Evolutionary conservation across 1,140 invertebrate species (phyloP).

Genomic region (Araneus ventricosus): DNA sequence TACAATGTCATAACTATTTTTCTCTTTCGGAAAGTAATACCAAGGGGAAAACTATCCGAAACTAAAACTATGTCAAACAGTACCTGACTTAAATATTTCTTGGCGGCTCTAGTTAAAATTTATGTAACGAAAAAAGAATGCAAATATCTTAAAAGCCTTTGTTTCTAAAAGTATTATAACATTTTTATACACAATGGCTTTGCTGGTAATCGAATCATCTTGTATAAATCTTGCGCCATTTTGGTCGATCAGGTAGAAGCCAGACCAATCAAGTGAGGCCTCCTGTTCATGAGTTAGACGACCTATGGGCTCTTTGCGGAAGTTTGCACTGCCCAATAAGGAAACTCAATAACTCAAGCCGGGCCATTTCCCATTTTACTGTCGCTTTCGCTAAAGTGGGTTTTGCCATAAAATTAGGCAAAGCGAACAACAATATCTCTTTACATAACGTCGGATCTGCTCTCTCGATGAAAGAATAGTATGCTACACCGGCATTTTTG

Average conservation of each 20-base stretch:
- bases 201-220: too few relatives aligned
- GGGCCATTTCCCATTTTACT: slow-evolving; percentile 26
- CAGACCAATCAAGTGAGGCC: too few relatives aligned
- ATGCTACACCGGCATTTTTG: neutral
- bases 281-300: neutral
- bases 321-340: slow-evolving; percentile 8
- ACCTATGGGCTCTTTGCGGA: slow-evolving; percentile 1
- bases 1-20: neutral
- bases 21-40: neutral
- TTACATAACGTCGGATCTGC: neutral
- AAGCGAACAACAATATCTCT: neutral
- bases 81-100: too few relatives aligned
- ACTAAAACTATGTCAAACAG: neutral
- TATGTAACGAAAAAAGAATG: too few relatives aligned
- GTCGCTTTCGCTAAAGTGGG: slow-evolving; percentile 1
- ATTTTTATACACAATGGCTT: too few relatives aligned
- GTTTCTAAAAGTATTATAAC: too few relatives aligned
- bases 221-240: too few relatives aligned
- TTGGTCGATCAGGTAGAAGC: too few relatives aligned
- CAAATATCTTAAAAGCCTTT: too few relatives aligned
- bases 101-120: too few relatives aligned
- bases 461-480: neutral
- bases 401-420: slow-evolving; percentile 26
- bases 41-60: neutral
- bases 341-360: neutral